phyloP scores from a whole-genome alignment of 2,797 vertebrate species.

The Telmatherina bonti region DNA sequence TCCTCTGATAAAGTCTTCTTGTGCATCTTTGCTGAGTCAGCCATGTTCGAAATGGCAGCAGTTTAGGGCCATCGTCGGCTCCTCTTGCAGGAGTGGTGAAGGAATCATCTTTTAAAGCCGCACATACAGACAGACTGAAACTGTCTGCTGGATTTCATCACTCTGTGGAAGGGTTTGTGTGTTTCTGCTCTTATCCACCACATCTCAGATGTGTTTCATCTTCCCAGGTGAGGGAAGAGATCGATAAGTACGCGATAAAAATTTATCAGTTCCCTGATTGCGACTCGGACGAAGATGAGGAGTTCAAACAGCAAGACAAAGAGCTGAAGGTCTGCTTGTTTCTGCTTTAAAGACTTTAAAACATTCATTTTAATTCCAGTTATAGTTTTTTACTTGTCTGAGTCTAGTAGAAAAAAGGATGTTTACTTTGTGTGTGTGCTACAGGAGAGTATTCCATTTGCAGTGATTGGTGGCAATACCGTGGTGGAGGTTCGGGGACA shows the following conservation, averaged over 20 bases:
- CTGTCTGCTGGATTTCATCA: conserved; percentile 5
- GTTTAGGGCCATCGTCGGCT: too few relatives aligned
- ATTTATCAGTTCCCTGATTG: conserved; percentile 97
- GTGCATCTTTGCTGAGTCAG: too few relatives aligned
- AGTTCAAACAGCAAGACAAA: conserved; percentile 93
- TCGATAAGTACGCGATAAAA: conserved; percentile 93
- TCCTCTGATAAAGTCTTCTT: too few relatives aligned
- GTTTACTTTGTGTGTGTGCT: not conserved
- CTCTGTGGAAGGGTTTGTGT: conserved; percentile 14
- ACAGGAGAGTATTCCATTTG: conserved; percentile 93
- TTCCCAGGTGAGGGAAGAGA: conserved; percentile 92
- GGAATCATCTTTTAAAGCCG: conserved; percentile 29
- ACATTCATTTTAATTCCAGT: not conserved
- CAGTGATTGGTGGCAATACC: conserved; percentile 95
- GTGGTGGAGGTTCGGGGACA: conserved; percentile 95
- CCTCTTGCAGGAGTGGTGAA: not conserved
- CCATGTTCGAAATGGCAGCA: too few relatives aligned
- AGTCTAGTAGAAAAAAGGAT: not conserved
- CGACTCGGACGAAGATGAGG: conserved; percentile 95
- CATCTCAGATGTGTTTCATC: conserved; percentile 8
- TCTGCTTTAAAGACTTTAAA: not conserved
- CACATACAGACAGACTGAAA: conserved; percentile 4
- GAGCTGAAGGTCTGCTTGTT: conserved; percentile 89
- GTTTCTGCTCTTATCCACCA: not conserved
- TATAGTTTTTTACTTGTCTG: not conserved